Base-by-base conservation (phyloP, 2,888 invertebrate species). In the Thecophora atra region DNA sequence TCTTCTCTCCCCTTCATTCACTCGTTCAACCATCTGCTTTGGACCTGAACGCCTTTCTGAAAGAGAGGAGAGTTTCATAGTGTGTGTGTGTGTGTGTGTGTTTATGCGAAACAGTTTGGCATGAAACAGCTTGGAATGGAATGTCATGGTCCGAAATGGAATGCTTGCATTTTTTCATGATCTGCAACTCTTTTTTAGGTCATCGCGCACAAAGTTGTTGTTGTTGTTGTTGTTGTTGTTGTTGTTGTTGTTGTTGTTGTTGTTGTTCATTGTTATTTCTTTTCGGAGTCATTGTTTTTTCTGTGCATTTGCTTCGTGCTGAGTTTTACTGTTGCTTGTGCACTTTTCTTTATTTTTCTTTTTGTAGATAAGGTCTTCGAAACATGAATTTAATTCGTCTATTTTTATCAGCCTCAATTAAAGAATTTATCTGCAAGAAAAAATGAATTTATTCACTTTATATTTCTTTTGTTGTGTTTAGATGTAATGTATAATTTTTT, bases 131-230 rank as follows among this genome's bases (percentile, higher is more conserved):
- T 64, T 17, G 64, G 28, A 37, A 56, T 21, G 44, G 58, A 68
- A 68, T 58, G 58, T 15, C 56, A 68, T 58, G 67, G 28, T 13
- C 26, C 44, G 65, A 51, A 51, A 44, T 56, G 68, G 68, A 56
- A 56, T 58, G 68, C 42, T 58, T 44, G 68, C 58, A 68, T 68
- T 42, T 56, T 68, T 68, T 68, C 68, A 68, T 68, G 68, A 68
- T 68, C 68, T 68, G 68, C 47, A 68, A 56, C 30, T n/a, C 56
- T 68, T 66, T 64, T 68, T 65, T 65, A 65, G 65, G 65, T 65
- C 65, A 65, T 64, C 64, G 64, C 42, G 26, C 64, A 26, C 64
- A 44, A 47, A 47, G 21, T 17, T 19, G 64, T 64, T 64, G 21
- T 64, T 44, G 64, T 64, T 44, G 42, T 21, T n/a, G n/a, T n/a